Evolutionary conservation across 2,888 invertebrate genomes (phyloP), one percentile per base, ranked within the genome.

Genomic region (Neoscelio sp.): DNA sequence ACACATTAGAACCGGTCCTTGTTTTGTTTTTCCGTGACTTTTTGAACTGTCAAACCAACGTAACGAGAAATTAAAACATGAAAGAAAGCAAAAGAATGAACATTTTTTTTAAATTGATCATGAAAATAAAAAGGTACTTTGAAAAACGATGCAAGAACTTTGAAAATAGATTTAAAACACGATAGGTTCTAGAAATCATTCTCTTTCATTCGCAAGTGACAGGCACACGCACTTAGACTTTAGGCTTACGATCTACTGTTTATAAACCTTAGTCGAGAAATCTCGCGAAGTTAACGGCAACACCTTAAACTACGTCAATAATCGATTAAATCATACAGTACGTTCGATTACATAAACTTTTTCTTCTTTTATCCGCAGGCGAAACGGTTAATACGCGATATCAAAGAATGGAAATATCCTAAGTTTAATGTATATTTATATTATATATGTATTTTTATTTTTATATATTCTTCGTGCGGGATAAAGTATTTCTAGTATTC

Each of bases 291-390:
- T 80, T 84, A 81, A 83, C 71, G 71, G 80, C 83, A 84, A 76
- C 79, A 82, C 78, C 80, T 84, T 85, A 86, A 79, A 65, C 80
- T 86, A 86, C 76, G 58, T 74, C 82, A 50, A 79, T 86, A 84
- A 76, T 83, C 76, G 82, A 83, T 83, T 84, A 84, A 85, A 86
- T 87, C 82, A 86, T 83, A 85, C 82, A 84, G 82, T 80, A 67
- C 70, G 67, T 85, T 85, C 83, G 81, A 85, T 86, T 87, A 85
- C 76, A 83, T 80, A 80, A 83, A 68, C 33, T 42, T 26, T 60
- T 50, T 18, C 7, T n/a, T n/a, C n/a, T n/a, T n/a, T n/a, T n/a
- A n/a, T n/a, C n/a, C n/a, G n/a, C 30, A 17, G 38, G 35, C 42
- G 18, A 52, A 52, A 60, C 46, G 54, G 30, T 68, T 65, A 42